Base-by-base conservation (phyloP, 2,113 vertebrate genomes). In the Melanostigma gelatinosum region DNA sequence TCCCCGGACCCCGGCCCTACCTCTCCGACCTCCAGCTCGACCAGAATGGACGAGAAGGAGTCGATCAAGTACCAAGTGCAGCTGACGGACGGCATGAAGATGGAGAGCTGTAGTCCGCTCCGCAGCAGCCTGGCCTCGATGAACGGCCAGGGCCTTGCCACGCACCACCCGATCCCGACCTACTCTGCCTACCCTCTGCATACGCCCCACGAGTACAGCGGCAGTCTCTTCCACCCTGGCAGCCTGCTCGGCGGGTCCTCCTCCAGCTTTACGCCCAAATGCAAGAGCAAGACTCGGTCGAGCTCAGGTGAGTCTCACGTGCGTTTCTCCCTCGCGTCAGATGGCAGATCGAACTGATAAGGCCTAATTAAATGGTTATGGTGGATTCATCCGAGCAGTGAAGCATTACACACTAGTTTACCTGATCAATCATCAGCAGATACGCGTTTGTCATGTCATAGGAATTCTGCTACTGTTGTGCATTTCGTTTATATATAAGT, bases 81-180 rank as follows among this genome's bases (percentile, higher is more conserved):
- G 13, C 95, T 98, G 88, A 84, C 96, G 0, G 98, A 99, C 63
- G 94, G 97, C 58, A 97, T 99, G 97, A 99, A 99, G 93, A 96
- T 99, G 96, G 98, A 99, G 90, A 96, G 96, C 7, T 96, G 97
- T 87, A 99, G 98, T 69, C 98, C 98, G 1, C 94, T 99, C 12
- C 95, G 97, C 69, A 94, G 94, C 90, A 96, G 97, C 90, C 94
- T 99, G 70, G 95, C 95, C 52, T 93, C 95, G 52, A 97, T 99
- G 97, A 96, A 96, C 72, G 84, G 95, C n/a, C 97, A 98, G 91
- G 94, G 95, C 1, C 63, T 88, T 18, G 96, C 97, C 74, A 99
- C 98, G 15, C 98, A 99, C 79, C 98, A 99, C 84, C 98, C 98
- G 46, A 99, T 99, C 70, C 97, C 98, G 66, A 99, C 98, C 46